Base-by-base conservation (phyloP, 2,888 invertebrate species). In the Itoplectis maculator region DNA sequence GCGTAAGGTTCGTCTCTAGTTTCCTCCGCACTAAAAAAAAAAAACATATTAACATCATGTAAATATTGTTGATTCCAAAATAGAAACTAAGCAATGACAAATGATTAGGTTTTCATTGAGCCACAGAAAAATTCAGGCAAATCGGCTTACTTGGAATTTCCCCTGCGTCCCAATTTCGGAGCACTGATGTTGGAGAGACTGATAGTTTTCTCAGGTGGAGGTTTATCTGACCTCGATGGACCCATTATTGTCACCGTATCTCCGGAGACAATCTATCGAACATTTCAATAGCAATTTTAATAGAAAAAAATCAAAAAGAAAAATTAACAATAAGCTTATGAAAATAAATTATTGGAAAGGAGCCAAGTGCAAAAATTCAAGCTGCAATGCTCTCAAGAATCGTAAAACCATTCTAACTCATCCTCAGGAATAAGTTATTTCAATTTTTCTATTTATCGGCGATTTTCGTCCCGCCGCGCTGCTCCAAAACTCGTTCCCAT, bases 211-310 rank as follows among this genome's bases (percentile, higher is more conserved):
- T 99, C 99, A 83, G 97, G 97, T 69, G 97, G 97, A 54, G 99
- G 99, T 47, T 98, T 98, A 18, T 98, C 97, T 78, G 95, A 95
- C 91, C 95, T 95, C 0, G 97, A 96, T 85, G 96, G 95, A 84
- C 96, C 98, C 90, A 98, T 95, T 88, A 99, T 97, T 66, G 99
- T 96, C 81, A 99, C 95, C 79, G 99, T 97, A 94, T 99, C 99
- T 79, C 99, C 99, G 82, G 99, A 99, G 84, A 98, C 95, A 84
- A 99, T 96, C 99, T 99, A n/a, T 87, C 84, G 82, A 75, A 72
- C 85, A 73, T 99, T 87, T 84, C 82, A 76, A 72, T 85, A 65
- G 23, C 23, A 51, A 37, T 51, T 9, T 37, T 11, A n/a, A 85
- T 75, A 83, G 45, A 80, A 61, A 66, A 42, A 66, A 42, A 61